A percentile compares a stretch with the other conserved stretches of the same genome.
Conservation (phyloP, 2,797 vertebrate genomes). For the Toxotes lorentzi region DNA sequence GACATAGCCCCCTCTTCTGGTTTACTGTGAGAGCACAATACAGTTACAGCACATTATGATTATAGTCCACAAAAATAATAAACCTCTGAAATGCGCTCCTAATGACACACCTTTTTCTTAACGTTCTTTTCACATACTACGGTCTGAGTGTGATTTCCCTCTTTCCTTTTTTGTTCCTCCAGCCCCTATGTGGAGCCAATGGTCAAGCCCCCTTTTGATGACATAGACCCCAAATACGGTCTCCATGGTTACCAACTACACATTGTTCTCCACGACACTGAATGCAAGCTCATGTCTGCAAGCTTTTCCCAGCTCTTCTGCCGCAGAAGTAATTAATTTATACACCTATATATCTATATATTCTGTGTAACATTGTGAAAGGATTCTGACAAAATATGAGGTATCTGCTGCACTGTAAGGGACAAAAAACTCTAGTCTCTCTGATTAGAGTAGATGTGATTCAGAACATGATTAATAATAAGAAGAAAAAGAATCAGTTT, state of each 20-base stretch:
- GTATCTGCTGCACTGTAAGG: not conserved
- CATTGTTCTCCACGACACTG: slow-evolving; percentile 87
- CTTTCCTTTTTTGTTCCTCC: slow-evolving; percentile 10
- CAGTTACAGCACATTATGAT: not conserved
- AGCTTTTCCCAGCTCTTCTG: slow-evolving; percentile 88
- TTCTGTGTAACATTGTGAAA: slow-evolving; percentile 3
- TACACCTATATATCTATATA: slow-evolving; percentile 5
- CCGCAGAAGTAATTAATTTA: slow-evolving; percentile 85
- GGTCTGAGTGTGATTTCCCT: not conserved
- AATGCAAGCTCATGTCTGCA: slow-evolving; percentile 83
- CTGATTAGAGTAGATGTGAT: not conserved
- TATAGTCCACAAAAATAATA: not conserved
- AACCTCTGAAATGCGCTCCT: not conserved
- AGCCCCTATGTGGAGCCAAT: slow-evolving; percentile 82
- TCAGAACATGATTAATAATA: not conserved
- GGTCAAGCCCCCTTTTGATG: slow-evolving; percentile 81
- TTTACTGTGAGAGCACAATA: slow-evolving; percentile 28
- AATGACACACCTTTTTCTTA: not conserved
- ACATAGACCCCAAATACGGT: slow-evolving; percentile 89
- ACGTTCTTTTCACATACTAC: not conserved
- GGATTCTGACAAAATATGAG: not conserved
- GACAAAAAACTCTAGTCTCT: not conserved
- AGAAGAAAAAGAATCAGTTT: too few species aligned
- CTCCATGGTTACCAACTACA: slow-evolving; percentile 91
- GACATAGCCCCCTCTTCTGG: slow-evolving; percentile 82